Evolutionary conservation across 2,888 invertebrate species (phyloP).

Genomic region (Metalampra italica): DNA sequence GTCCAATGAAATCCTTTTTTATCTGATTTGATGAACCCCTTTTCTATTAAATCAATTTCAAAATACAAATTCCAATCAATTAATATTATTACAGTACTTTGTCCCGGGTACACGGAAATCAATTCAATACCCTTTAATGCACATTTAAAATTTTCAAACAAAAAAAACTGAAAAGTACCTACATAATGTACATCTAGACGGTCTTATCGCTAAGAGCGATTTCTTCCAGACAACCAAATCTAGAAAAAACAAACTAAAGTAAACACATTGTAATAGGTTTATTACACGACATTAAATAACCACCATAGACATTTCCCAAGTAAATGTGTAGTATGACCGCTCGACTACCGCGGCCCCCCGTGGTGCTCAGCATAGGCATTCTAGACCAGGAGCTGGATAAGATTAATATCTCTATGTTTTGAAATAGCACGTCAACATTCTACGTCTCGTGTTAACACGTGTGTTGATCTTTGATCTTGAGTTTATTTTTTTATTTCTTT

Average conservation of each 20-base stretch:
- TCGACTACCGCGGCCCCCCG: slow-evolving; percentile 1
- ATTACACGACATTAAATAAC: not conserved
- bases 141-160: not conserved
- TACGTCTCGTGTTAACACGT: slow-evolving; percentile 6
- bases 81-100: too few relatives aligned
- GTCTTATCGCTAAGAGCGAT: too few relatives aligned
- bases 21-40: too few relatives aligned
- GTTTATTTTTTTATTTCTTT: not conserved
- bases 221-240: not conserved
- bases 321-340: not conserved
- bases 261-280: not conserved
- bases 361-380: not conserved
- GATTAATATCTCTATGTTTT: slow-evolving; percentile 9
- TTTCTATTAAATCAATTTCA: too few relatives aligned
- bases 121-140: too few relatives aligned
- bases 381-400: slow-evolving; percentile 8
- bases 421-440: slow-evolving; percentile 7
- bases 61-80: too few relatives aligned
- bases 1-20: too few relatives aligned
- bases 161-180: too few relatives aligned
- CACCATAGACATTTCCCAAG: not conserved
- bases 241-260: not conserved
- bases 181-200: too few relatives aligned
- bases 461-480: slow-evolving; percentile 4
- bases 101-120: too few relatives aligned